phyloP scores from a whole-genome alignment of 2,113 vertebrate genomes.

The Gymnobelideus leadbeateri region DNA sequence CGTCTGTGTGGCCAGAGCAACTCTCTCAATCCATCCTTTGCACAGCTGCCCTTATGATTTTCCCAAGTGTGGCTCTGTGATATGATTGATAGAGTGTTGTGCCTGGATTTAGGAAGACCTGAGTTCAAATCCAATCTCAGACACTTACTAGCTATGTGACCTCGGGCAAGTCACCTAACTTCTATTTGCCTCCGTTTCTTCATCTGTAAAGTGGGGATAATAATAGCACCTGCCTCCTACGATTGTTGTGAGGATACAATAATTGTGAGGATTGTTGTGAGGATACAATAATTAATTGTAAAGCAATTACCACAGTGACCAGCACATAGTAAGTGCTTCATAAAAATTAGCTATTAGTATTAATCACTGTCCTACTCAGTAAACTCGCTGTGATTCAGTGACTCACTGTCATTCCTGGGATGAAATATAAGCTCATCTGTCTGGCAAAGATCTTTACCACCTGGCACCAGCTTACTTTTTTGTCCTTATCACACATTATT shows the following conservation, averaged over 20 bases:
- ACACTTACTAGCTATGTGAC: neutral
- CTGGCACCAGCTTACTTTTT: neutral
- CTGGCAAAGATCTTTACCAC: neutral
- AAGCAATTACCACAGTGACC: neutral
- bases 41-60: neutral
- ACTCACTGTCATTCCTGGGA: neutral
- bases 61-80: neutral
- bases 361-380: neutral
- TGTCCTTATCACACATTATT: neutral
- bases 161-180: neutral
- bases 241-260: neutral
- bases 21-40: neutral
- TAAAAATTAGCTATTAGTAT: neutral
- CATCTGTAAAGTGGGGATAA: neutral
- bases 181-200: neutral
- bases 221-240: neutral
- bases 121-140: neutral
- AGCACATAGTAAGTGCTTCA: neutral
- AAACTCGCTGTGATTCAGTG: too few species aligned
- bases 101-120: neutral
- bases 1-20: neutral
- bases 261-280: too few species aligned
- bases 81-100: neutral
- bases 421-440: neutral
- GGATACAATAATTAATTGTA: neutral